Conservation (phyloP, 2,888 invertebrate species). For the Lasioglossum leucozonium region DNA sequence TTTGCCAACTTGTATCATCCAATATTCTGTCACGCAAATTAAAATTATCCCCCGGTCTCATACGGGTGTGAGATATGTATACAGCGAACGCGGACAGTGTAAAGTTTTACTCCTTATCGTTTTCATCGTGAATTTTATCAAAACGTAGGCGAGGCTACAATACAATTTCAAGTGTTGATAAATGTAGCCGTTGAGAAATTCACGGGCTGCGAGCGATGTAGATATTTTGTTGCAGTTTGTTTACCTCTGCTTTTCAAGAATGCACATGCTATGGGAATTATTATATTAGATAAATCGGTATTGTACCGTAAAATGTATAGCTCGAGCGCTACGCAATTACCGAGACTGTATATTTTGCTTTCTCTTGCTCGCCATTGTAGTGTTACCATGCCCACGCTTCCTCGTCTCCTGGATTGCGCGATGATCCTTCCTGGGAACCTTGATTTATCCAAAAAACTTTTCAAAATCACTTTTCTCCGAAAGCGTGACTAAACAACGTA, state of each 20-base stretch:
- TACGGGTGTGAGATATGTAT: background rate
- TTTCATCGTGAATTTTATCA: background rate
- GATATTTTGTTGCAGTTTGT: background rate
- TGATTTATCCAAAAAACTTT: slow-evolving; percentile 13
- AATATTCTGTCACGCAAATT: background rate
- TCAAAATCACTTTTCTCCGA: background rate
- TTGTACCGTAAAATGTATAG: background rate
- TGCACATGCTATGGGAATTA: background rate
- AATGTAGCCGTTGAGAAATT: background rate
- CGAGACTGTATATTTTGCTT: background rate
- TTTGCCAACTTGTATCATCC: slow-evolving; percentile 27
- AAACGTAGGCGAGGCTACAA: too few species aligned
- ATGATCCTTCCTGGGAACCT: slow-evolving; percentile 26
- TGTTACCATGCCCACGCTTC: background rate
- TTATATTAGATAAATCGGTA: background rate
- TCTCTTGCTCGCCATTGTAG: slow-evolving; percentile 17
- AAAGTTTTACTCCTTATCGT: background rate
- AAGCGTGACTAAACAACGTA: background rate
- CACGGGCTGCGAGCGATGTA: background rate
- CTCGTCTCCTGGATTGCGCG: background rate
- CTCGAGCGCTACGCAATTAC: background rate
- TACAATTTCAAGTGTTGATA: background rate
- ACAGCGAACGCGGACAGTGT: background rate
- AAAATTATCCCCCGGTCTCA: background rate
- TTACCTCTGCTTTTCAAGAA: background rate